A percentile compares a stretch with the other conserved stretches of the same genome.
These are phyloP conservation scores for Drosophila peninsularis DNA, from an alignment of 2,888 invertebrate species.

Conservation along the genomic window DNA sequence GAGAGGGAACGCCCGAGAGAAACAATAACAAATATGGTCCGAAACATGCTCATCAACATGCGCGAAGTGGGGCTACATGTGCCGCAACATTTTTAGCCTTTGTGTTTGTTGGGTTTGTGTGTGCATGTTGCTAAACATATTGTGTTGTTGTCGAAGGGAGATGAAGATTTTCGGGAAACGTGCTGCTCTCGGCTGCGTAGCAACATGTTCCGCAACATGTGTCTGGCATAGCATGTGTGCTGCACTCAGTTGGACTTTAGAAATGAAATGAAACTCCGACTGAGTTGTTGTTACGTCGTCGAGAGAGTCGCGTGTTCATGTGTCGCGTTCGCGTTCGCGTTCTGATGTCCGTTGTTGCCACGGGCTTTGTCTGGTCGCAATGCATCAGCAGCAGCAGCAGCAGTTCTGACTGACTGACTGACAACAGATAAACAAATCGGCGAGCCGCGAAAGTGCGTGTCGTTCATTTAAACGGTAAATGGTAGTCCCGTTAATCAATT, in stretches of 20 bases:
- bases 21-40: conserved; percentile 41
- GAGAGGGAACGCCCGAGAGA: conserved; percentile 16
- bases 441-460: conserved; percentile 49
- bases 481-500: conserved; percentile 30
- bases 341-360: conserved; percentile 55
- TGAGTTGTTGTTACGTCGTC: conserved; percentile 64
- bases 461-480: conserved; percentile 37
- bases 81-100: conserved; percentile 9
- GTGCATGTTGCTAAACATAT: conserved; percentile 28
- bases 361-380: conserved; percentile 57
- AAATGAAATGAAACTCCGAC: conserved; percentile 45
- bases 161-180: conserved; percentile 14
- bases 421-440: conserved; percentile 46
- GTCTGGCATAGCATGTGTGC: conserved; percentile 10
- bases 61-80: conserved; percentile 29
- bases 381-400: conserved; percentile 43
- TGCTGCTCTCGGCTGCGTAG: conserved; percentile 17
- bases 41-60: conserved; percentile 33
- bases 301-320: conserved; percentile 59
- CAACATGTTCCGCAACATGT: conserved; percentile 52
- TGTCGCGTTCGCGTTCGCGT: conserved; percentile 52
- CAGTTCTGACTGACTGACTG: conserved; percentile 47
- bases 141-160: conserved; percentile 8
- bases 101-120: neutral
- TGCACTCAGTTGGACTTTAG: conserved; percentile 20